Evolutionary conservation across 2,888 invertebrate genomes (phyloP), one percentile per base, ranked within the genome.

Genomic region (Enchytraeus crypticus): DNA sequence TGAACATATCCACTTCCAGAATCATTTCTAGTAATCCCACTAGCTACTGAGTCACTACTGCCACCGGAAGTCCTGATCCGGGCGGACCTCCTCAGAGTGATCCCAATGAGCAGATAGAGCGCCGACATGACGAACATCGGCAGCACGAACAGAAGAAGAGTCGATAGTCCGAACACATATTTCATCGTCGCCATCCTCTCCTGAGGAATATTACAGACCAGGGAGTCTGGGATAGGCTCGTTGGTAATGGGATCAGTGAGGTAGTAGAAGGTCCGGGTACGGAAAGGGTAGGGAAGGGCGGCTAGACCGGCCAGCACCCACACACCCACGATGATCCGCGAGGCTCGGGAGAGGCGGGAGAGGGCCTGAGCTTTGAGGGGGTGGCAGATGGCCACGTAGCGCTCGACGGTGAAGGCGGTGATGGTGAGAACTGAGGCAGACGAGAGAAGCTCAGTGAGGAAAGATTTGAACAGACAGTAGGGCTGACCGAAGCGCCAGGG

Each of bases 401-500:
- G 84, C 81, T 92, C 92, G 80, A 88, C 85, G 0, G 92, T 91
- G 81, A 92, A 92, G 3, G 91, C 90, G 49, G 91, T 90, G 70
- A 92, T 92, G 27, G 92, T 92, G 73, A 92, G 81, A 54, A 92
- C 89, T 1, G 92, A 92, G 1, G 90, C 90, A 79, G 92, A 91
- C 0, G 90, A 88, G 0, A 90, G 89, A 79, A 78, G 77, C 70
- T 82, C 82, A 3, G 80, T 77, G 23, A 81, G 71, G 55, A 80
- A 74, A 3, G 78, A 77, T 59, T 80, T 78, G 63, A 81, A 70
- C 61, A 77, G 74, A 69, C 81, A 82, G 64, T 78, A 77, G 23
- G 74, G 69, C 54, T 72, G 72, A 1, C 81, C 81, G 60, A 81
- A 77, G 47, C 74, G 69, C 72, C 73, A 75, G 2, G 81, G 81